phyloP scores from a whole-genome alignment of 1,140 invertebrate species.

The Drosophila micromelanica region DNA sequence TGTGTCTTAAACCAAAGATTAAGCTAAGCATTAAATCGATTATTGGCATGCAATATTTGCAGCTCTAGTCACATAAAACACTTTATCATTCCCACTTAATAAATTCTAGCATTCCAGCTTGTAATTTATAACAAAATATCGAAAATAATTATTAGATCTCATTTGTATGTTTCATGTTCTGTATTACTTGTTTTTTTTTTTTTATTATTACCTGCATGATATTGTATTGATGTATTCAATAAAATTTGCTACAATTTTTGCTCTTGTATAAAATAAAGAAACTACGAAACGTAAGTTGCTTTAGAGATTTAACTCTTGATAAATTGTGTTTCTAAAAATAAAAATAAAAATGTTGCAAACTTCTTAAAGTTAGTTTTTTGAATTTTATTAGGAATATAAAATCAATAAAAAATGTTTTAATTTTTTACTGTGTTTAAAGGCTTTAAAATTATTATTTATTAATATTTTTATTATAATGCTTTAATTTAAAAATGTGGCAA shows the following conservation, averaged over 20 bases:
- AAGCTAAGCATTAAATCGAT: constrained; percentile 46
- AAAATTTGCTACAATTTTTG: background rate
- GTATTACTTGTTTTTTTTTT: too few relatives aligned
- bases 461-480: too few relatives aligned
- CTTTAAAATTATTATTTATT: too few relatives aligned
- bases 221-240: background rate
- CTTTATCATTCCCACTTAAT: background rate
- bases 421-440: too few relatives aligned
- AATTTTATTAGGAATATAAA: too few relatives aligned
- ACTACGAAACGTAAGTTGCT: background rate
- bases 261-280: background rate
- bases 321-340: too few relatives aligned
- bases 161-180: background rate
- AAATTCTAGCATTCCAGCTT: constrained; percentile 6
- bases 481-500: too few relatives aligned
- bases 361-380: too few relatives aligned
- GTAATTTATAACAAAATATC: background rate
- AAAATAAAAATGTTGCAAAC: too few relatives aligned
- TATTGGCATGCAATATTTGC: constrained; percentile 6
- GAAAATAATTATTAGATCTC: background rate
- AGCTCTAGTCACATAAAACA: constrained; percentile 1
- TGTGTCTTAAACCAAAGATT: constrained; percentile 70
- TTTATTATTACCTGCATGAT: too few relatives aligned
- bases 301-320: too few relatives aligned
- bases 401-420: too few relatives aligned